phyloP scores from a whole-genome alignment of 2,113 vertebrate species.

The Rynchops niger region DNA sequence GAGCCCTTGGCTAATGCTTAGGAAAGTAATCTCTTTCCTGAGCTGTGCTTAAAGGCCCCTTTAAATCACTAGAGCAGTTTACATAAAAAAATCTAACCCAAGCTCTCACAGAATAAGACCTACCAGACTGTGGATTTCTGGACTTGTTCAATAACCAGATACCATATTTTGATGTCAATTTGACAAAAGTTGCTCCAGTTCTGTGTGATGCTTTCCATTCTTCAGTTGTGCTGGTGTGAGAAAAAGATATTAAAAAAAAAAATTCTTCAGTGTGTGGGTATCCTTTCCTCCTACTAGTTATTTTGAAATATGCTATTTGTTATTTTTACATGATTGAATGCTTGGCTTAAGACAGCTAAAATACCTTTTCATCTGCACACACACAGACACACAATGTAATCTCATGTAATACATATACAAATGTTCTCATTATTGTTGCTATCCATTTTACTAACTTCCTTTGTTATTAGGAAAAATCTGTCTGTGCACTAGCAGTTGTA shows the following conservation, averaged over 20 bases:
- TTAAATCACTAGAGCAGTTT: background rate
- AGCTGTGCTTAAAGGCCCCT: background rate
- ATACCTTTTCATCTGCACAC: background rate
- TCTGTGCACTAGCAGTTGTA: background rate
- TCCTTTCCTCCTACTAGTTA: background rate
- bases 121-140: background rate
- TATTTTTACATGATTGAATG: slow-evolving; percentile 26
- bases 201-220: background rate
- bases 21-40: background rate
- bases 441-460: background rate
- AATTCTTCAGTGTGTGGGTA: background rate
- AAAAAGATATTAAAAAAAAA: background rate
- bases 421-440: background rate
- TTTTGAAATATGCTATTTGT: background rate
- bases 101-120: background rate
- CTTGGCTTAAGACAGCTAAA: slow-evolving; percentile 26
- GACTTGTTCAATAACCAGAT: background rate
- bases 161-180: background rate
- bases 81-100: background rate
- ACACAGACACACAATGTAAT: background rate
- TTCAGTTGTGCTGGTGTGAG: background rate
- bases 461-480: background rate
- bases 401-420: slow-evolving; percentile 13
- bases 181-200: background rate
- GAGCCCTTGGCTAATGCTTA: background rate